phyloP scores from a whole-genome alignment of 2,888 invertebrate species.

The Aphrophora alni region DNA sequence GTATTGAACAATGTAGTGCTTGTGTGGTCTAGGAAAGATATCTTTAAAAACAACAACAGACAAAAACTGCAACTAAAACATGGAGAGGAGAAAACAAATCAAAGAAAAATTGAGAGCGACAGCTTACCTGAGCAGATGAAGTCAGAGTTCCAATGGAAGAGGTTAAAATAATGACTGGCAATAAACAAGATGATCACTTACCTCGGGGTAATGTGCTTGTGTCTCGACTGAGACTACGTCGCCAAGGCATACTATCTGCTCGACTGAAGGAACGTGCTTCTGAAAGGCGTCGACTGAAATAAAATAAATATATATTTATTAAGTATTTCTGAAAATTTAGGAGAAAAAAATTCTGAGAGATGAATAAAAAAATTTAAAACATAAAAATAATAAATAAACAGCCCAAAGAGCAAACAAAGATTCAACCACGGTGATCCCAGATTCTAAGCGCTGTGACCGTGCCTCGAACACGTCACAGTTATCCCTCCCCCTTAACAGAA shows the following conservation, averaged over 20 bases:
- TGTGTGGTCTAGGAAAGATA: not conserved
- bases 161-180: not conserved
- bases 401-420: too few species aligned
- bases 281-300: constrained; percentile 56
- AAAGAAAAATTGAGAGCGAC: constrained; percentile 9
- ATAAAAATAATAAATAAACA: not conserved
- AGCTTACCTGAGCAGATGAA: not conserved
- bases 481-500: too few species aligned
- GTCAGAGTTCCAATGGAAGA: not conserved
- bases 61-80: constrained; percentile 4
- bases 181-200: constrained; percentile 57
- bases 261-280: constrained; percentile 58
- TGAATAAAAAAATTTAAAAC: not conserved
- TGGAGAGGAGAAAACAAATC: not conserved
- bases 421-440: too few species aligned
- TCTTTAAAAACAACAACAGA: not conserved
- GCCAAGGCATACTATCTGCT: constrained; percentile 62
- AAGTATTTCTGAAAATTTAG: too few species aligned
- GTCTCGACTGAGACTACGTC: constrained; percentile 70
- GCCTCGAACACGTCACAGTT: too few species aligned
- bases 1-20: constrained; percentile 2
- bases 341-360: constrained; percentile 3
- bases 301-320: too few species aligned
- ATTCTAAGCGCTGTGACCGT: too few species aligned
- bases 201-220: constrained; percentile 74